Evolutionary conservation across 2,888 invertebrate genomes (phyloP), one percentile per base, ranked within the genome.

Genomic region (Muscina levida): DNA sequence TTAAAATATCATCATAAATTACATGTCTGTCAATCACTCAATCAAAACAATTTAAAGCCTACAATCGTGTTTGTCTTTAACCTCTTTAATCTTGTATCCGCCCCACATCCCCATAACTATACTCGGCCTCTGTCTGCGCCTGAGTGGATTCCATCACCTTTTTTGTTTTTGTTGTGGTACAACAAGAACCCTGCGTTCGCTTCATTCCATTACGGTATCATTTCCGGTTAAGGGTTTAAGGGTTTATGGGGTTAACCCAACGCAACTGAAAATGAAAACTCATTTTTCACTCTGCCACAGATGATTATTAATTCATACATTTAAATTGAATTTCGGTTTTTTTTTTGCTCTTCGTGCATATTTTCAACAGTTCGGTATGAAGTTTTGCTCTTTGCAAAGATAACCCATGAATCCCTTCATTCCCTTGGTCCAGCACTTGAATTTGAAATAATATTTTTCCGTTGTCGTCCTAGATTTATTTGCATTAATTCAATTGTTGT

Each of bases 261-360:
- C 31, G 31, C 3, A 5, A 8, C 31, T 31, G 31, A 8, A 31
- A 31, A 15, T 17, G 46, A 46, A 46, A 46, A 15, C 15, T n/a
- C n/a, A 46, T 15, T 46, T 46, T 15, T 46, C 46, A 46, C 15
- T 15, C 13, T 15, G 15, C 46, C 46, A 15, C 46, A 46, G 46
- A 46, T 15, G 46, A 46, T 46, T 15, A 46, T 46, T 46, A 46
- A 46, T 46, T 46, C 46, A 46, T 46, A 46, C 46, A 46, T 46
- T 15, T 46, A 15, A 46, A 46, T 46, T 46, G 46, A 46, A 31
- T 46, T 46, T 15, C 4, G 1, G n/a, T n/a, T n/a, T n/a, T n/a
- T n/a, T 17, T 46, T 15, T 15, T 15, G 46, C 46, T 46, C 17
- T 44, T 10, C 13, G 44, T 44, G n/a, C n/a, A 44, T 44, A 44